Conservation (phyloP, 2,113 vertebrate species). For the Malurus elegans region DNA sequence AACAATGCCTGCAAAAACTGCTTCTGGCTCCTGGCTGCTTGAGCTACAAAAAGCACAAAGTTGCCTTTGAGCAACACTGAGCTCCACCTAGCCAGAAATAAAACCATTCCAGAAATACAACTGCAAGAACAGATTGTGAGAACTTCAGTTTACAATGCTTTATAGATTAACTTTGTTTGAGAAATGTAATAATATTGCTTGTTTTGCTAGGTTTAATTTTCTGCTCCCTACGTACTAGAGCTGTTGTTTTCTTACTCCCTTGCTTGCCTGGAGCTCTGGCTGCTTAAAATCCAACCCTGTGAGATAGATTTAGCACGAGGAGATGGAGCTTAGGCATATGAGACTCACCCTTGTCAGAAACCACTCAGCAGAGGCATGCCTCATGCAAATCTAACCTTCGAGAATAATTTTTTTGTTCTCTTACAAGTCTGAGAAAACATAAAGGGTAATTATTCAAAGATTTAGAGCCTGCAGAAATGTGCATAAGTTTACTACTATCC, state of each 20-base stretch:
- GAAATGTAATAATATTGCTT: background rate
- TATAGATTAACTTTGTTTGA: background rate
- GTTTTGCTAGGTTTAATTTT: background rate
- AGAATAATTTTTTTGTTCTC: background rate
- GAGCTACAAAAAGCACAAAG: background rate
- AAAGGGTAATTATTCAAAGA: background rate
- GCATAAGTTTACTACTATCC: background rate
- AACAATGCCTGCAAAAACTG: background rate
- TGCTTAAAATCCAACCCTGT: background rate
- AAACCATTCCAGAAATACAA: background rate
- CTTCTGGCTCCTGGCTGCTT: background rate
- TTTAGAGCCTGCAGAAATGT: background rate
- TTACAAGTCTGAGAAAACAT: background rate
- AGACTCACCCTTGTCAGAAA: background rate
- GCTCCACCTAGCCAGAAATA: background rate
- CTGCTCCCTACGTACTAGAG: background rate
- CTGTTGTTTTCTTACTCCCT: background rate
- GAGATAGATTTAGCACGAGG: background rate
- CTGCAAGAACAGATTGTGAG: background rate
- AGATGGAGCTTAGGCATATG: background rate
- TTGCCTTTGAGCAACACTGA: background rate
- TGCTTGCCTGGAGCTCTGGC: background rate
- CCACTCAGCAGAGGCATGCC: background rate
- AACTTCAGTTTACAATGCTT: background rate
- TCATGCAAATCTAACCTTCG: background rate